Evolutionary conservation across 1,140 invertebrate genomes (phyloP).

Genomic region (Leptinotarsa lineolata): DNA sequence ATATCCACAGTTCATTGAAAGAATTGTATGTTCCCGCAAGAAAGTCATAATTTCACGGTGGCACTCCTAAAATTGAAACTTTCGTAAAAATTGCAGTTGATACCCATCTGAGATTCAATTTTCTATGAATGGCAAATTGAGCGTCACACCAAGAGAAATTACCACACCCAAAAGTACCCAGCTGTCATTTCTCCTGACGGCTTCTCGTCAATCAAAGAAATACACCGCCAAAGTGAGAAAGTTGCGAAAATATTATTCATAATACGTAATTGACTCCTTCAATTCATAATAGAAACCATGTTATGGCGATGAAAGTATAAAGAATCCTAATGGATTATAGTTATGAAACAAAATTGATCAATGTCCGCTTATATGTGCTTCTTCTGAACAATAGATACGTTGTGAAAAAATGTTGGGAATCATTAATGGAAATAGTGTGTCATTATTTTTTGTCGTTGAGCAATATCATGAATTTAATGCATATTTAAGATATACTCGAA

Average conservation of each 20-base stretch:
- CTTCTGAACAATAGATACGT: background rate
- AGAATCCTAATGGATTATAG: conserved; percentile 7
- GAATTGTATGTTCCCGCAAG: too few species aligned
- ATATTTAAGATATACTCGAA: background rate
- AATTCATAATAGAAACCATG: background rate
- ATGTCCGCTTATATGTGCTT: background rate
- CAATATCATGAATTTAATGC: conserved; percentile 3
- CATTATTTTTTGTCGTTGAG: conserved; percentile 6
- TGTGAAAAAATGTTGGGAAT: background rate
- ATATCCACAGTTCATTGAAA: too few species aligned
- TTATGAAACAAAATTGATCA: background rate
- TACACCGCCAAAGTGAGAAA: conserved; percentile 2
- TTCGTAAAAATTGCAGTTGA: too few species aligned
- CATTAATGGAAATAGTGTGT: background rate
- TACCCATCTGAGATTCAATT: too few species aligned
- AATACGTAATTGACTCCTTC: background rate
- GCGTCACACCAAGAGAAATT: background rate
- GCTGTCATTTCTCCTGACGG: background rate
- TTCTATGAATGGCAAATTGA: too few species aligned
- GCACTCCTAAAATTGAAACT: too few species aligned
- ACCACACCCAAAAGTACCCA: background rate
- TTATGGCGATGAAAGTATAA: background rate
- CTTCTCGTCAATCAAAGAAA: background rate
- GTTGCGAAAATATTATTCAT: conserved; percentile 1
- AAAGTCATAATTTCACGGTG: too few species aligned